phyloP scores from a whole-genome alignment of 1,140 invertebrate genomes.

The Zaprionus africanus region DNA sequence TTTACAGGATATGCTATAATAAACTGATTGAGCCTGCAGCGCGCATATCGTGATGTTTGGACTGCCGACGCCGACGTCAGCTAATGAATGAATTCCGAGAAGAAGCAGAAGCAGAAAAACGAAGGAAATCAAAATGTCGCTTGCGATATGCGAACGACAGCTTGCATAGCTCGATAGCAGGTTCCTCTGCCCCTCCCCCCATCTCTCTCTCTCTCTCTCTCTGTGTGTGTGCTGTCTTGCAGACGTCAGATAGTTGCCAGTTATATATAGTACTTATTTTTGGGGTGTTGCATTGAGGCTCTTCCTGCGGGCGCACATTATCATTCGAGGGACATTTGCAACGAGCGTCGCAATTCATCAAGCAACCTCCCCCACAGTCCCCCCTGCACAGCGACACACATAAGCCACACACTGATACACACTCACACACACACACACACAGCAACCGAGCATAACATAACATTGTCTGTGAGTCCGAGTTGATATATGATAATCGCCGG shows the following conservation, averaged over 20 bases:
- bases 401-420: neutral
- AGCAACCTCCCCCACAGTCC: neutral
- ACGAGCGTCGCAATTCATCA: slow-evolving; percentile 7
- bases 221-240: neutral
- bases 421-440: neutral
- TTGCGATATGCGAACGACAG: slow-evolving; percentile 34
- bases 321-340: slow-evolving; percentile 11
- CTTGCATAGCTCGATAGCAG: neutral
- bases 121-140: slow-evolving; percentile 41
- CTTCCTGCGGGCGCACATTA: slow-evolving; percentile 1
- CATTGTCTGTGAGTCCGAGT: slow-evolving; percentile 36
- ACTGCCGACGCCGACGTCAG: slow-evolving; percentile 55
- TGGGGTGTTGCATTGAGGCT: slow-evolving; percentile 5
- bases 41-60: slow-evolving; percentile 59
- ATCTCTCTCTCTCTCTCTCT: neutral
- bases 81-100: slow-evolving; percentile 54
- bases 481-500: slow-evolving; percentile 68
- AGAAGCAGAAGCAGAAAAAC: slow-evolving; percentile 1
- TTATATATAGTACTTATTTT: slow-evolving; percentile 18
- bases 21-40: slow-evolving; percentile 28
- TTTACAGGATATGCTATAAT: slow-evolving; percentile 21
- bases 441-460: slow-evolving; percentile 1
- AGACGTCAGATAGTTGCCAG: slow-evolving; percentile 4
- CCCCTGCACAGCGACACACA: slow-evolving; percentile 23
- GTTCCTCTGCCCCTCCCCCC: neutral